phyloP scores from a whole-genome alignment of 2,113 vertebrate genomes.

The Dromiciops gliroides region DNA sequence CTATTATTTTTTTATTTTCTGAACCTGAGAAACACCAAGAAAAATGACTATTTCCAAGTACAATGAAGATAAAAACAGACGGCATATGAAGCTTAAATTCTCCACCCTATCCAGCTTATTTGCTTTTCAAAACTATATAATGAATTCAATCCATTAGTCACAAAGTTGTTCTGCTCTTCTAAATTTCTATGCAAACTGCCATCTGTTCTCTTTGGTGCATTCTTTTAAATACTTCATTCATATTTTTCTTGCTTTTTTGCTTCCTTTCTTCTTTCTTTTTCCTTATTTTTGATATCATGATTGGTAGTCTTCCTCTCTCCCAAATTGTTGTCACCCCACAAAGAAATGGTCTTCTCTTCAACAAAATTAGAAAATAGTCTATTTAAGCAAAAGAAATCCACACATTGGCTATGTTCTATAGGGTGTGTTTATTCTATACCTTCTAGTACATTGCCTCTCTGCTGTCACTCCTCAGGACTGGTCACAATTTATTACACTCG shows the following conservation, averaged over 20 bases:
- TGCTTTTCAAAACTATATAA: not conserved
- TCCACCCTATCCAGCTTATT: not conserved
- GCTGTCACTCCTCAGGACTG: not conserved
- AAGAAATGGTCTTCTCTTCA: not conserved
- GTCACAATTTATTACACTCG: not conserved
- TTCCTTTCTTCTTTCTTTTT: not conserved
- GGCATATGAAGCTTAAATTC: not conserved
- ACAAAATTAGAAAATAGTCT: not conserved
- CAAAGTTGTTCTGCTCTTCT: not conserved
- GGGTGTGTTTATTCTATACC: not conserved
- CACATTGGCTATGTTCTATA: not conserved
- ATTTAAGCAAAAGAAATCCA: not conserved
- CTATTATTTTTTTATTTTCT: not conserved
- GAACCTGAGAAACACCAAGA: not conserved
- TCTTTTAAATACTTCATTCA: not conserved
- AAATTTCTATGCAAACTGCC: not conserved
- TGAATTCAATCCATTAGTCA: not conserved
- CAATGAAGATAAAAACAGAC: not conserved
- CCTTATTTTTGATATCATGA: not conserved
- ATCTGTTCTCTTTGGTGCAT: not conserved
- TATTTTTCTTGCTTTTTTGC: not conserved
- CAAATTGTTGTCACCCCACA: not conserved
- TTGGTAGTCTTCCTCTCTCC: not conserved
- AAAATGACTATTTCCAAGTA: not conserved
- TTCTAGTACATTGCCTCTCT: not conserved